Evolutionary conservation across 2,113 vertebrate species (phyloP).

Genomic region (Gymnocephalus cernua): DNA sequence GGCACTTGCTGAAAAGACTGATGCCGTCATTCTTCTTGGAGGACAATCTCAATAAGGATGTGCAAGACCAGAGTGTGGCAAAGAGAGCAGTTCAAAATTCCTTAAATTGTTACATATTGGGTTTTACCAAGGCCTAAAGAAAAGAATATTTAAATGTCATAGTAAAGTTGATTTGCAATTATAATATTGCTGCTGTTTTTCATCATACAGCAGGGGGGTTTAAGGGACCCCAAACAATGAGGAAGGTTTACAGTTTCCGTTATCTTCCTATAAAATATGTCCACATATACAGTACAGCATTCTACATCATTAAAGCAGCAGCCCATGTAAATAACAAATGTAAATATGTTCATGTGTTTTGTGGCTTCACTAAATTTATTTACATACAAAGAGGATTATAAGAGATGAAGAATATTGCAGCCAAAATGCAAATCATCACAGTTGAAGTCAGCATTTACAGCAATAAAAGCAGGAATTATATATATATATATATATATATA

Average conservation of each 20-base stretch:
- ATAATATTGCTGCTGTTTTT: background rate
- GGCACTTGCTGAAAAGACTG: background rate
- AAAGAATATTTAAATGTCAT: background rate
- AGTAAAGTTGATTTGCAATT: background rate
- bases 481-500: no score
- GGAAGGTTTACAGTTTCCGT: background rate
- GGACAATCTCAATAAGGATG: background rate
- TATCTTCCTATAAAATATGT: background rate
- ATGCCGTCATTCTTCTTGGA: background rate
- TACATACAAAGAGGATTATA: conserved; percentile 62
- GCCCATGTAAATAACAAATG: conserved; percentile 36
- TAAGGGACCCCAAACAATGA: background rate
- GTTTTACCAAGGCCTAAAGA: background rate
- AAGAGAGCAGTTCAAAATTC: background rate
- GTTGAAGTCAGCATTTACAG: conserved; percentile 8
- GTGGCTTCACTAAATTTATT: conserved; percentile 43
- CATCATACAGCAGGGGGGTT: background rate
- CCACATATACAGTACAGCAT: background rate
- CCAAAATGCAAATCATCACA: conserved; percentile 22
- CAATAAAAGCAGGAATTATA: conserved; percentile 14
- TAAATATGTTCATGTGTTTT: conserved; percentile 28
- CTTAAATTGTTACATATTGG: background rate
- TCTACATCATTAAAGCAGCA: background rate
- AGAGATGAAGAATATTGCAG: conserved; percentile 24
- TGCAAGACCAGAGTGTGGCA: background rate